Percentiles rank a stretch among this genome's conserved stretches.
These are phyloP conservation scores for Petrophora chlorosata DNA, from an alignment of 2,888 invertebrate species.

Conservation along the genomic window DNA sequence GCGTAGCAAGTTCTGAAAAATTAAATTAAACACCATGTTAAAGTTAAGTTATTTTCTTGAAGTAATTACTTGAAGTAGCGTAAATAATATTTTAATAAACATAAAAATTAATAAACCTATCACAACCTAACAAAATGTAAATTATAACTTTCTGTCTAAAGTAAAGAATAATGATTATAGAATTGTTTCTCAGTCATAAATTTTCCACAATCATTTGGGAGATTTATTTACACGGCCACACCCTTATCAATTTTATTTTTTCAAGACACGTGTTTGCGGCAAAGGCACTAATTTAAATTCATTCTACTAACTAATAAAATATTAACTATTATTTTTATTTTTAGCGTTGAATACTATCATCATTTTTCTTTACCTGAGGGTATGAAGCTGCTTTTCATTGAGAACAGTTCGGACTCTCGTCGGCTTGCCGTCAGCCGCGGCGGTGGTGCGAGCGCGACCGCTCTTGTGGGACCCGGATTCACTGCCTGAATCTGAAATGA, in stretches of 20 bases:
- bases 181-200: no score
- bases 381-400: constrained; percentile 99
- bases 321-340: background rate
- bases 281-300: background rate
- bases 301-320: background rate
- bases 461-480: constrained; percentile 96
- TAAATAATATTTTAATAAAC: no score
- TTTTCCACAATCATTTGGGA: background rate
- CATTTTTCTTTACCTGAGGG: constrained; percentile 86
- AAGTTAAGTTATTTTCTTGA: no score
- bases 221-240: background rate
- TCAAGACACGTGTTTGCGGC: background rate
- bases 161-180: no score
- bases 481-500: constrained; percentile 91
- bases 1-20: constrained; percentile 93
- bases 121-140: no score
- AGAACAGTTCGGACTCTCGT: constrained; percentile 99
- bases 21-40: no score
- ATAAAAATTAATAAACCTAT: no score
- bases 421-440: constrained; percentile 94
- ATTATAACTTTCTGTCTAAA: no score
- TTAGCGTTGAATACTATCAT: background rate
- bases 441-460: constrained; percentile 83
- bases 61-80: no score
- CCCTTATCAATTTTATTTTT: background rate